Evolutionary conservation across 1,140 invertebrate species (phyloP).

Genomic region (Drosophila saltans): DNA sequence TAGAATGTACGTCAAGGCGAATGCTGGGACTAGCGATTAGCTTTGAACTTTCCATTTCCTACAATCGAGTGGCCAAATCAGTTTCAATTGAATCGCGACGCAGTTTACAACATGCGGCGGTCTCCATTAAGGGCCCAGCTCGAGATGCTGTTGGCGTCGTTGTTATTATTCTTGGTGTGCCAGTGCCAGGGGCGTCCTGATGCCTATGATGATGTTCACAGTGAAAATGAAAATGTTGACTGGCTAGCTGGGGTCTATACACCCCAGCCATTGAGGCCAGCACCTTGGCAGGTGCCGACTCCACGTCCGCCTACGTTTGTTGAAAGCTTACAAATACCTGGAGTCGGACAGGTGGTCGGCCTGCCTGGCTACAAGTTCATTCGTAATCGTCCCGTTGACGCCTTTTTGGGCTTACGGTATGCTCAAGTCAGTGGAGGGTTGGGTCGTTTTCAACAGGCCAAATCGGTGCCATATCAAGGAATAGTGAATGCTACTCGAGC

Average conservation of each 20-base stretch:
- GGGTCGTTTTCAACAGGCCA: conserved; percentile 64
- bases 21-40: conserved; percentile 17
- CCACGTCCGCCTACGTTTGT: neutral
- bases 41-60: conserved; percentile 59
- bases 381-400: conserved; percentile 59
- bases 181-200: conserved; percentile 30
- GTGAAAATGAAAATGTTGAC: conserved; percentile 30
- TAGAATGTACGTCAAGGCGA: conserved; percentile 40
- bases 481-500: conserved; percentile 53
- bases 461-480: conserved; percentile 31
- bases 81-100: conserved; percentile 52
- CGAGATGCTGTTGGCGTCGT: conserved; percentile 28
- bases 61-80: conserved; percentile 49
- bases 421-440: conserved; percentile 56
- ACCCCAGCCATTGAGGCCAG: conserved; percentile 43
- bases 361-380: conserved; percentile 48
- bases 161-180: neutral
- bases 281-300: conserved; percentile 34
- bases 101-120: conserved; percentile 64
- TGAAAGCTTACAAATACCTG: conserved; percentile 47
- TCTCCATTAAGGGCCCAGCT: conserved; percentile 5
- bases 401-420: conserved; percentile 71
- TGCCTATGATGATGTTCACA: conserved; percentile 20
- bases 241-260: conserved; percentile 25
- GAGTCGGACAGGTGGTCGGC: conserved; percentile 58